Percentiles rank a stretch among this genome's conserved stretches.
phyloP scores from a whole-genome alignment of 2,888 invertebrate species.

The Zootermopsis nevadensis region DNA sequence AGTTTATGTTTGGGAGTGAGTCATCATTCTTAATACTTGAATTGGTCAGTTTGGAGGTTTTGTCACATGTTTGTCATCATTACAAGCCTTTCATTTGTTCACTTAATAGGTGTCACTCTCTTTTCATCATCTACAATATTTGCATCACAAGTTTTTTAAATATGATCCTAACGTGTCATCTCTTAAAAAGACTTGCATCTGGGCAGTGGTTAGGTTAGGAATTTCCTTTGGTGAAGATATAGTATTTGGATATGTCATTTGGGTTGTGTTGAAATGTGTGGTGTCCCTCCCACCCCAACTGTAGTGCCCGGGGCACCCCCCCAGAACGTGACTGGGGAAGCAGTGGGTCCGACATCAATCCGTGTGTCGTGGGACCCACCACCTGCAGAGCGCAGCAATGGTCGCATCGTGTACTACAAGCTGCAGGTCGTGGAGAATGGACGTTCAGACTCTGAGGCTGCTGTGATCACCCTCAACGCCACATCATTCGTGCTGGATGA shows the following conservation, averaged over 20 bases:
- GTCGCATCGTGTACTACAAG: conserved; percentile 94
- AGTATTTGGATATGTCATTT: conserved; percentile 14
- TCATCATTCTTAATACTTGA: too few species aligned
- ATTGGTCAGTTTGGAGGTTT: too few species aligned
- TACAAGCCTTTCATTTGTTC: background rate
- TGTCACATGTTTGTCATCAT: background rate
- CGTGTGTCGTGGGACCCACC: conserved; percentile 94
- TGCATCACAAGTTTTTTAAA: background rate
- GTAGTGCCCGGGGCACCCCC: conserved; percentile 97
- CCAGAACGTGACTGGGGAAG: conserved; percentile 89
- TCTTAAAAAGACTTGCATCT: conserved; percentile 31
- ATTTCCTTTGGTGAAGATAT: background rate
- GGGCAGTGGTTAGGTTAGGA: conserved; percentile 39
- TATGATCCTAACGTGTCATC: conserved; percentile 2
- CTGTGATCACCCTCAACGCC: conserved; percentile 81
- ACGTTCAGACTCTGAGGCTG: conserved; percentile 85
- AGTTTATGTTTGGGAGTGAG: too few species aligned
- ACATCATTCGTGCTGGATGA: conserved; percentile 87
- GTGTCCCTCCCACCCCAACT: conserved; percentile 41
- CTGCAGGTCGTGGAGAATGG: conserved; percentile 89
- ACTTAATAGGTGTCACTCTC: background rate
- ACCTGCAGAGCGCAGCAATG: conserved; percentile 89
- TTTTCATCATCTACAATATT: background rate
- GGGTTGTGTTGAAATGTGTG: conserved; percentile 35
- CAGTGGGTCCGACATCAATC: conserved; percentile 90